A percentile compares a stretch with the other conserved stretches of the same genome.
Evolutionary conservation across 1,140 invertebrate genomes (phyloP).

Genomic region (Drosophila aff.): DNA sequence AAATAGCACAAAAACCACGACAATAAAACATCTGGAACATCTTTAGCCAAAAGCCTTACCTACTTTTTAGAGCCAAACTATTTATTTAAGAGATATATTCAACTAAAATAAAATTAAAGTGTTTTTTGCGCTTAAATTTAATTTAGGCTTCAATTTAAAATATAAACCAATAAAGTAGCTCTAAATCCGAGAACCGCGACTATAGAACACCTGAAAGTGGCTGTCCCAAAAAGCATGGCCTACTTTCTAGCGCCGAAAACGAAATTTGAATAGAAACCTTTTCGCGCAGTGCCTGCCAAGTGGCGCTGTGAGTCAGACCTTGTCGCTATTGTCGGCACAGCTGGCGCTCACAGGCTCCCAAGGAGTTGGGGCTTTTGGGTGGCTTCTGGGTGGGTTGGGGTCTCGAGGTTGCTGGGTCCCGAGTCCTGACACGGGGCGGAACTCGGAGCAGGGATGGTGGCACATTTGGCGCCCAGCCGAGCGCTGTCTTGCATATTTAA

Average conservation of each 20-base stretch:
- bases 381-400: neutral
- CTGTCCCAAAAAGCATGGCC: neutral
- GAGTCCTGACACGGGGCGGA: neutral
- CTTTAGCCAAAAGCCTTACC: neutral
- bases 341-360: conserved; percentile 21
- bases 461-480: conserved; percentile 73
- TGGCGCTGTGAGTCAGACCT: conserved; percentile 27
- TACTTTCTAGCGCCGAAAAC: neutral
- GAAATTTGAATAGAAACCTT: neutral
- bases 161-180: neutral
- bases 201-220: neutral
- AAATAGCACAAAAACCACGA: too few relatives aligned
- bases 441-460: conserved; percentile 18
- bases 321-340: conserved; percentile 47
- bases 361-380: conserved; percentile 8
- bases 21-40: neutral
- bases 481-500: conserved; percentile 81
- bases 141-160: too few relatives aligned
- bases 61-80: too few relatives aligned
- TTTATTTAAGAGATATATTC: too few relatives aligned
- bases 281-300: conserved; percentile 13
- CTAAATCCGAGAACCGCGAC: neutral
- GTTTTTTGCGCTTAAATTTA: too few relatives aligned
- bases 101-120: too few relatives aligned
- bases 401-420: neutral